Evolutionary conservation across 2,797 vertebrate species (phyloP), one percentile per base, ranked within the genome.

Genomic region (Fringilla coelebs): DNA sequence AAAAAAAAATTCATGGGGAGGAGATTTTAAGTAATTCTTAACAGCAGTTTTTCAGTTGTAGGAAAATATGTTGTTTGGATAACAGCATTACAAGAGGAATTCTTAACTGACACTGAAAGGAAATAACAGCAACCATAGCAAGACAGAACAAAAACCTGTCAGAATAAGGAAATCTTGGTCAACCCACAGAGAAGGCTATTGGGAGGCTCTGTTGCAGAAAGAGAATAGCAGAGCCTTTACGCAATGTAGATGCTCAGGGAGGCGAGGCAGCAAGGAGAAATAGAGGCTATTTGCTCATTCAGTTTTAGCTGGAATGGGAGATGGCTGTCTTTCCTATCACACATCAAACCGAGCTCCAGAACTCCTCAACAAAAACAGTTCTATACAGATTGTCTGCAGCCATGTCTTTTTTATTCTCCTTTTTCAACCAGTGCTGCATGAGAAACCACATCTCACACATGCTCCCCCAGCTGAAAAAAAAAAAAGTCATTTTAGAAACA

Each of bases 351-450:
- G 4, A 78, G 78, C 77, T 90, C 67, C 1, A 2, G 71, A 88
- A 87, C 54, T 84, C 70, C 0, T 0, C 66, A 88, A 88, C 68
- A 83, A 92, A 96, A 89, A 21, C 65, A 65, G 78, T 93, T 96
- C 94, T 66, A 81, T 94, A 88, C 73, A 79, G 70, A 57, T 63
- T 79, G 89, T 96, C 95, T 93, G 89, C 83, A 79, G 83, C 71
- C 89, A 67, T 78, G 58, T 83, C 55, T 93, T 89, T 87, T 83
- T 87, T 34, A 85, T 91, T 87, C 32, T 91, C 24, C n/a, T 82
- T 89, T 95, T 86, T 54, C 65, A 82, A 84, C 55, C 67, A 25
- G 0, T 79, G 48, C 70, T 60, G 80, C 49, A 43, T 28, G 34
- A 60, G 52, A 93, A 95, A 86, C n/a, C 29, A 72, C 60, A 77